Evolutionary conservation across 2,113 vertebrate species (phyloP), one percentile per base, ranked within the genome.

Genomic region (Pteropus alecto): DNA sequence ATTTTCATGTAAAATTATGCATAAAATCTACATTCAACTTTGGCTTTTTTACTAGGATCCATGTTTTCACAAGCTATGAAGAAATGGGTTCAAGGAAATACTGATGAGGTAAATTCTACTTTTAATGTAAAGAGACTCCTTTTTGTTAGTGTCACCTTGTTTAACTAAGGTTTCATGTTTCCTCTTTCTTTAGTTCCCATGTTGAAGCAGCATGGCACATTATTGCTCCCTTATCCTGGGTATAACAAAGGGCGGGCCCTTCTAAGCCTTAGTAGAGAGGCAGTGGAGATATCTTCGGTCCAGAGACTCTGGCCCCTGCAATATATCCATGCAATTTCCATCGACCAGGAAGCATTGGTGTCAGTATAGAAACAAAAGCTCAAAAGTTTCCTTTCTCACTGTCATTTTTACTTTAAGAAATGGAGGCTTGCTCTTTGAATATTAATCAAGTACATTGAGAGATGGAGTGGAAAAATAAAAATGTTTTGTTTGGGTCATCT

Each of bases 11-110:
- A 85, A 89, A 56, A 76, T 92, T 76, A 26, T 46, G 8, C 9
- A 28, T 94, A 86, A 95, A 86, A 71, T 76, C 22, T 85, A 38
- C 68, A 76, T 73, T 97, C 60, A 86, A 43, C 93, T 92, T 95
- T 96, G 82, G 12, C 43, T 97, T 90, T 94, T 95, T 96, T 88
- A 43, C 82, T 97, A 99, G 99, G 99, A 97, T 99, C 99, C 96
- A 99, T 99, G 99, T 99, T 99, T 98, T 99, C 99, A 97, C 99
- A 99, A 98, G 99, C 99, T 87, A 99, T 99, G 99, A 99, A 99
- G 98, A 99, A 99, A 97, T 99, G 99, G 99, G 99, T 99, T 82
- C 99, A 99, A 98, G 99, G 99, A 97, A 99, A 98, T 97, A 99
- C 99, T 38, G 99, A 99, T 90, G 99, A 99, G 99, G 99, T 99